Evolutionary conservation across 2,113 vertebrate genomes (phyloP), one percentile per base, ranked within the genome.

Genomic region (Pluvialis apricaria): DNA sequence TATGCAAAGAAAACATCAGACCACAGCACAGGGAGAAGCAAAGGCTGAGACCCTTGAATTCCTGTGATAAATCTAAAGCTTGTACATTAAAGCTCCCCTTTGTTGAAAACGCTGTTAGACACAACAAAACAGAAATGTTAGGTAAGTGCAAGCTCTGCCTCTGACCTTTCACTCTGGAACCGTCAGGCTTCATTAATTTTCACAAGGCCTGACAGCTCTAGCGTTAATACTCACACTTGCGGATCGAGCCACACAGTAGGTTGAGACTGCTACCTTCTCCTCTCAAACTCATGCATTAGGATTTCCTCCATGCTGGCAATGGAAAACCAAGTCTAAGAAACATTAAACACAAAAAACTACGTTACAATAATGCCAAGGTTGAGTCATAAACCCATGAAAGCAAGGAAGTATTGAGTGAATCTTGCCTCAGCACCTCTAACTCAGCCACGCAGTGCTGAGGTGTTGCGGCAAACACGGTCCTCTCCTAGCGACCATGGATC

Each of bases 341-440:
- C 98, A 98, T 98, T 98, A 98, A 98, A 98, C 98, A 98, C 98
- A 98, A 98, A 98, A 98, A 98, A 98, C 98, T 98, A 97, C 91
- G 98, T 98, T 98, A 98, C 97, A 97, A 97, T 97, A 97, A 96
- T 90, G 91, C 94, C 86, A 81, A 62, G 97, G 96, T 40, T 80
- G 91, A 97, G 97, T 15, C 88, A 78, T 95, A 98, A 97, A 97
- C 97, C 97, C 98, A 96, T 71, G 97, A 97, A 96, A 94, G 97
- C 86, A 95, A 94, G 97, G 96, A 97, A 95, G 92, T 19, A 10
- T 8, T 3, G 72, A 90, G 65, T 0, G 71, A 57, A 55, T 75
- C 36, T 54, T 26, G 19, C 79, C 57, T 75, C 72, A 19, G 90
- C 65, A 9, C 26, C 45, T 18, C 0, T 5, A 21, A 14, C n/a